Evolutionary conservation across 2,888 invertebrate species (phyloP), one percentile per base, ranked within the genome.

Genomic region (Eupithecia centaureata): DNA sequence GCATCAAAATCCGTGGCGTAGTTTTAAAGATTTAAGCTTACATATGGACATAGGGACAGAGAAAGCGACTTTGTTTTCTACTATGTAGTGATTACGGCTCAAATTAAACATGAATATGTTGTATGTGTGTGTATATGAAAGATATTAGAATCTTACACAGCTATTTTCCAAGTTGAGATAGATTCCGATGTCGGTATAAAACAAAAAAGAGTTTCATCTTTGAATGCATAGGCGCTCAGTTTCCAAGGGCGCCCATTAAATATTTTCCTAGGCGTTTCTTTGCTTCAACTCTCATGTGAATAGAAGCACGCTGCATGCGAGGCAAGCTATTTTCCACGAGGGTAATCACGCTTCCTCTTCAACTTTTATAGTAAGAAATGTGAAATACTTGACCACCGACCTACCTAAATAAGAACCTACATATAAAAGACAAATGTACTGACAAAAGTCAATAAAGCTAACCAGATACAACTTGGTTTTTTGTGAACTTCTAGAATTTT

Each of bases 161-260:
- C 22, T 18, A 10, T 42, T 8, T 47, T 47, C 22, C 18, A 5
- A 15, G 7, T n/a, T 13, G 7, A 47, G 10, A 22, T 22, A 47
- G 22, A 47, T 22, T 47, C 47, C 8, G 42, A 38, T n/a, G n/a
- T 2, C 22, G 42, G 18, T n/a, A 5, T n/a, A 10, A 18, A 22
- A 22, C 22, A 47, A 47, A 63, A 63, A 57, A 57, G n/a, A 57
- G 22, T 35, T 22, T 30, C 56, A 42, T 56, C 56, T 57, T 62
- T 73, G 71, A 73, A 73, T 68, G 56, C 72, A 72, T 69, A 59
- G 67, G 58, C 60, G 32, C 57, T 57, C 60, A 60, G 68, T 63
- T 70, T 62, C 64, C 72, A 74, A 74, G 70, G 73, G 65, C 70
- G 57, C 52, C 65, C 70, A 71, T 73, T 72, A 67, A 71, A 70